Conservation (phyloP, 2,113 vertebrate species). For the Aegotheles bennettii region DNA sequence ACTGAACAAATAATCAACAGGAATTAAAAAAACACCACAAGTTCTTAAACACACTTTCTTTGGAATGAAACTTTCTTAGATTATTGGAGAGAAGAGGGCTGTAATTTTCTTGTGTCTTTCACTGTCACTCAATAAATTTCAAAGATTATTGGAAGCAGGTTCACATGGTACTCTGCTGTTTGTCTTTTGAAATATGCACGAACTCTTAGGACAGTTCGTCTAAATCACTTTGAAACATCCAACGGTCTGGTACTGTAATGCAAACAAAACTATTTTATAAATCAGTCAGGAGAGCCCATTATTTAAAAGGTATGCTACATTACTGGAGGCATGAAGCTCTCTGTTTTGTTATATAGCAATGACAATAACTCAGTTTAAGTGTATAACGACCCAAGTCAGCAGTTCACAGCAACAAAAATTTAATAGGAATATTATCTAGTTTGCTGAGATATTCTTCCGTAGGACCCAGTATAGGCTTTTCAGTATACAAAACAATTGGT, state of each 20-base stretch:
- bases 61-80: constrained; percentile 42
- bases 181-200: constrained; percentile 35
- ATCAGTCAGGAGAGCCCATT: constrained; percentile 36
- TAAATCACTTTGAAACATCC: constrained; percentile 61
- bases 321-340: constrained; percentile 43
- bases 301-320: constrained; percentile 52
- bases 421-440: constrained; percentile 71
- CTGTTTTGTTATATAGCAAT: constrained; percentile 61
- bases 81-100: neutral
- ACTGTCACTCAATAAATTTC: constrained; percentile 60
- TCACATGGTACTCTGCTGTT: constrained; percentile 49
- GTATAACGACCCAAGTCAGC: constrained; percentile 68
- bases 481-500: constrained; percentile 67
- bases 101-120: constrained; percentile 31
- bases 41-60: constrained; percentile 21
- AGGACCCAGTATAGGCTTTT: constrained; percentile 62
- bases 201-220: constrained; percentile 54
- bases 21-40: neutral
- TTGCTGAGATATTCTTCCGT: constrained; percentile 64
- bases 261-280: constrained; percentile 62
- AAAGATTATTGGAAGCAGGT: constrained; percentile 55
- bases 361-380: constrained; percentile 71
- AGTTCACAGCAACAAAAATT: constrained; percentile 63
- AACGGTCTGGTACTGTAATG: constrained; percentile 27
- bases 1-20: constrained; percentile 25